Percentiles rank a stretch among this genome's conserved stretches.
These are phyloP conservation scores for Thamnaconus septentrionalis DNA, from an alignment of 2,113 vertebrate genomes.

Conservation along the genomic window DNA sequence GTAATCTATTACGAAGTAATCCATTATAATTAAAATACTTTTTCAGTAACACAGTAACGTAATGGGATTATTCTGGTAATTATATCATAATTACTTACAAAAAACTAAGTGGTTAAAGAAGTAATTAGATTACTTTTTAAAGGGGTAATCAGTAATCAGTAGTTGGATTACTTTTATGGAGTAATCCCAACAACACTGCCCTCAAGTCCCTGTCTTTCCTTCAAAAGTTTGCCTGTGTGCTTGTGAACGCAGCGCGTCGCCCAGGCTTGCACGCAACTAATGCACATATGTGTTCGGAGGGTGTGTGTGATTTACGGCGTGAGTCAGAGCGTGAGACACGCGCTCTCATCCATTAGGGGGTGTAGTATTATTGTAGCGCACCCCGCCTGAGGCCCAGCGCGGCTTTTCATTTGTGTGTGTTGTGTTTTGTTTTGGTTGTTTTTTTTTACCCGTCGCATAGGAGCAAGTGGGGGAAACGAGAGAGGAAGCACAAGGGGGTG, in stretches of 20 bases:
- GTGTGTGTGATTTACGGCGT: slow-evolving; percentile 39
- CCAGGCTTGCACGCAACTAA: slow-evolving; percentile 28
- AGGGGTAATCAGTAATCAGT: too few relatives aligned
- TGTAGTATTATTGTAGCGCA: slow-evolving; percentile 66
- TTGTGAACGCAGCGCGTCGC: slow-evolving; percentile 41
- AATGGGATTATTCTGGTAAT: too few relatives aligned
- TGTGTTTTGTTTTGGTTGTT: not conserved
- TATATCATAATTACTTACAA: too few relatives aligned
- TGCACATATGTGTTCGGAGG: not conserved
- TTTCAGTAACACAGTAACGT: too few relatives aligned
- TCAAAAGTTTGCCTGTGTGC: slow-evolving; percentile 24
- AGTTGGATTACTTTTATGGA: too few relatives aligned
- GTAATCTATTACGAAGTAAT: too few relatives aligned
- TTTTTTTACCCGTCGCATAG: slow-evolving; percentile 51
- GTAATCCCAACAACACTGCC: too few relatives aligned
- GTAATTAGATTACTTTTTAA: too few relatives aligned
- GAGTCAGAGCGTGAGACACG: slow-evolving; percentile 62
- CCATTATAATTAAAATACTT: too few relatives aligned
- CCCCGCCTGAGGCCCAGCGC: slow-evolving; percentile 42
- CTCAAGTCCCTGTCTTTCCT: slow-evolving; percentile 9
- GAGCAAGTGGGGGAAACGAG: slow-evolving; percentile 36
- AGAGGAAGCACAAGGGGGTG: slow-evolving; percentile 43
- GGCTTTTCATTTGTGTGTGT: slow-evolving; percentile 40
- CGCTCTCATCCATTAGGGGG: slow-evolving; percentile 58
- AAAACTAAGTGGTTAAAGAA: too few relatives aligned